A percentile compares a stretch with the other conserved stretches of the same genome.
These are phyloP conservation scores for Bufotes viridis DNA, from an alignment of 2,797 vertebrate genomes.

Conservation along the genomic window DNA sequence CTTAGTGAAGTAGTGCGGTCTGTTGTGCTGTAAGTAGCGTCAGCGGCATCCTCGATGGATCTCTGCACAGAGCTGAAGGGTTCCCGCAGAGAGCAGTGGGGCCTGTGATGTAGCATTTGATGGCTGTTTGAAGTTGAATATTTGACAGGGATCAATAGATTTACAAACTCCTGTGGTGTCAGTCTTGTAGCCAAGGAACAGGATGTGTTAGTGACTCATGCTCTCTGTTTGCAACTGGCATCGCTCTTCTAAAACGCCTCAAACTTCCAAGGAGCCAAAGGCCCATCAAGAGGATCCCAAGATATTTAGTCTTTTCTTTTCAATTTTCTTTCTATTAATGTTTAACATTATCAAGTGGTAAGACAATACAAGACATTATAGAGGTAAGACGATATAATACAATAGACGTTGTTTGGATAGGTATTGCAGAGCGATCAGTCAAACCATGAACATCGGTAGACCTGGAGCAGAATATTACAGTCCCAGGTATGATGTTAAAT, in stretches of 20 bases:
- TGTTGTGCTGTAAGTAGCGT: background rate
- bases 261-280: background rate
- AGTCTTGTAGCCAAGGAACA: slow-evolving; percentile 13
- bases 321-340: too few species aligned
- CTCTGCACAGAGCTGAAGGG: background rate
- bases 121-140: slow-evolving; percentile 36
- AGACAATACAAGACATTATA: too few species aligned
- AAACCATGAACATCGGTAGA: too few species aligned
- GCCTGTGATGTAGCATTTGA: slow-evolving; percentile 36
- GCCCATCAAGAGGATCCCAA: background rate
- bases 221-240: background rate
- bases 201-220: slow-evolving; percentile 33
- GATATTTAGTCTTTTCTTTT: too few species aligned
- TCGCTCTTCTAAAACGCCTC: background rate
- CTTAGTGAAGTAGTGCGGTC: background rate
- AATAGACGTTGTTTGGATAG: too few species aligned
- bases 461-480: too few species aligned
- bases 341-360: too few species aligned
- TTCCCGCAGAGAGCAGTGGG: slow-evolving; percentile 31
- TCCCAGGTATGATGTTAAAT: too few species aligned
- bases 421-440: too few species aligned
- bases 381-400: too few species aligned
- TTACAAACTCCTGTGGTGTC: slow-evolving; percentile 25
- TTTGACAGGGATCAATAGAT: slow-evolving; percentile 41
- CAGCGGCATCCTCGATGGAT: background rate